Evolutionary conservation across 2,888 invertebrate genomes (phyloP).

Genomic region (Hypselothyrea guttata): DNA sequence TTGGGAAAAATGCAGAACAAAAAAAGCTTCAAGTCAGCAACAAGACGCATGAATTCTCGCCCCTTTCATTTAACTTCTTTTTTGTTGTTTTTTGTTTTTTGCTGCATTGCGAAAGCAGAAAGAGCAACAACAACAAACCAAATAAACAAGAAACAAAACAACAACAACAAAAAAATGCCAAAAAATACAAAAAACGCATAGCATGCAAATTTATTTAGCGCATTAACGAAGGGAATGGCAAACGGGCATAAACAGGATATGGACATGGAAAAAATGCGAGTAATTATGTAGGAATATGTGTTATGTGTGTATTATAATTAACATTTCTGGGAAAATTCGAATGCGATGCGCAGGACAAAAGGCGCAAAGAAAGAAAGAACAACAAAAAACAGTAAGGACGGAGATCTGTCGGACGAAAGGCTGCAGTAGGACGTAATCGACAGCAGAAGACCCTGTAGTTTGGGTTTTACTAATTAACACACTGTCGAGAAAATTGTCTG

Average conservation of each 20-base stretch:
- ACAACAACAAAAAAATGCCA: conserved; percentile 50
- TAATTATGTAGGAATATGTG: conserved; percentile 74
- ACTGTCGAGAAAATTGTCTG: no score
- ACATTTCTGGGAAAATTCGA: conserved; percentile 80
- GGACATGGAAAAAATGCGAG: conserved; percentile 61
- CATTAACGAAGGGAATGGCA: conserved; percentile 60
- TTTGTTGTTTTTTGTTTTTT: conserved; percentile 8
- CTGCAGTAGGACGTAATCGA: no score
- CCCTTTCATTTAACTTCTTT: no score
- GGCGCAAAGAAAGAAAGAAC: conserved; percentile 29
- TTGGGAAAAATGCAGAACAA: no score
- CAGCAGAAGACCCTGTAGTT: no score
- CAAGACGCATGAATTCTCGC: no score
- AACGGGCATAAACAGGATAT: conserved; percentile 68
- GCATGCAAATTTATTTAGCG: conserved; percentile 74
- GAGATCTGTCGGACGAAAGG: no score
- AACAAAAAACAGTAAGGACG: no score
- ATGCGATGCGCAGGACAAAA: conserved; percentile 77
- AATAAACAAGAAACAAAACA: no score
- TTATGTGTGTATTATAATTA: conserved; percentile 78
- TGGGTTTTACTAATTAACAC: no score
- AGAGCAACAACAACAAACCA: conserved; percentile 8
- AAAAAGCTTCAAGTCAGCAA: no score
- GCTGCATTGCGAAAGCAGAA: conserved; percentile 13
- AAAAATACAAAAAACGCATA: conserved; percentile 59